Evolutionary conservation across 1,140 invertebrate species (phyloP).

Genomic region (Geopemphigus sp.): DNA sequence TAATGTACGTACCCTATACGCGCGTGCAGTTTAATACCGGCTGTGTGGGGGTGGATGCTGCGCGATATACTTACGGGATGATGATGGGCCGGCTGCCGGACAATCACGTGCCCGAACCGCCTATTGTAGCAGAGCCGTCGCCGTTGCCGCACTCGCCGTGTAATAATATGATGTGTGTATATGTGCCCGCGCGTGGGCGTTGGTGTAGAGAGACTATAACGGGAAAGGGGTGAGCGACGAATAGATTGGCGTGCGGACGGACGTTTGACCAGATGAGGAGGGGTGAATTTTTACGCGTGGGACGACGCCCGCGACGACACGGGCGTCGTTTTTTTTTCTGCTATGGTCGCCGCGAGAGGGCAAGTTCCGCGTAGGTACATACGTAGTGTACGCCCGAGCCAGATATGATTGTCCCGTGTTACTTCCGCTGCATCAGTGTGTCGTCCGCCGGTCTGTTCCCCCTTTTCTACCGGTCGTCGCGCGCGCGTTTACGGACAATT

Average conservation of each 20-base stretch:
- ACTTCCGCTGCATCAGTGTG: no score
- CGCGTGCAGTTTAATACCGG: not conserved
- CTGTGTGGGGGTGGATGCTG: constrained; percentile 9
- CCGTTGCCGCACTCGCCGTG: not conserved
- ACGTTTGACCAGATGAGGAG: not conserved
- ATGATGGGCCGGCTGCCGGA: constrained; percentile 12
- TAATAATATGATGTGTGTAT: no score
- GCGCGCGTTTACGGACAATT: not conserved
- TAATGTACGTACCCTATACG: not conserved
- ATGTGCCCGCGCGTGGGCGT: not conserved
- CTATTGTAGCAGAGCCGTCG: not conserved
- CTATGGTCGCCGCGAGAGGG: not conserved
- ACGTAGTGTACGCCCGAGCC: no score
- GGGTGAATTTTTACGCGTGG: constrained; percentile 22
- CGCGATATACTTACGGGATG: not conserved
- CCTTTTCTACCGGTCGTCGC: not conserved
- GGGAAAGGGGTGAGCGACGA: constrained; percentile 21
- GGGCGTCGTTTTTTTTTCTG: not conserved
- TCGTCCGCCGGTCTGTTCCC: not conserved
- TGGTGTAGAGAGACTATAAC: not conserved
- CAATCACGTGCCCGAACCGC: constrained; percentile 23
- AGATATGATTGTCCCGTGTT: not conserved
- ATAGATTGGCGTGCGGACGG: not conserved
- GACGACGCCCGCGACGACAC: not conserved
- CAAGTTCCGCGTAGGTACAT: not conserved